phyloP scores from a whole-genome alignment of 2,888 invertebrate genomes.

The Apoda limacodes region DNA sequence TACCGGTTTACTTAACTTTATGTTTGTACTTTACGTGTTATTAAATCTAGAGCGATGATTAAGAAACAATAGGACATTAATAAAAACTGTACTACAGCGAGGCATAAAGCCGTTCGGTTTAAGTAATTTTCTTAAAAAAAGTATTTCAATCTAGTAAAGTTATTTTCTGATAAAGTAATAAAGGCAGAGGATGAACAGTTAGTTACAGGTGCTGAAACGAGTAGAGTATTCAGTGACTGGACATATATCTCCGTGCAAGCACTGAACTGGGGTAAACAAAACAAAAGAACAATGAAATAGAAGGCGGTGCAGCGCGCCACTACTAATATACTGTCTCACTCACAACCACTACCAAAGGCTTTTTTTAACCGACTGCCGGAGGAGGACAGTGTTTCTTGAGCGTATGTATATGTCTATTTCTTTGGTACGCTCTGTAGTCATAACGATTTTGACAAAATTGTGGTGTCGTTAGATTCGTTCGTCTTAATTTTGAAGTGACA shows the following conservation, averaged over 20 bases:
- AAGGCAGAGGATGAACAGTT: slow-evolving; percentile 11
- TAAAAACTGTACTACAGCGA: slow-evolving; percentile 46
- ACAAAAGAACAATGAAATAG: slow-evolving; percentile 51
- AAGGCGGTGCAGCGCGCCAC: slow-evolving; percentile 38
- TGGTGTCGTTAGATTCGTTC: too few species aligned
- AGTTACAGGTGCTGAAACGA: slow-evolving; percentile 31
- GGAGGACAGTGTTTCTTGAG: too few species aligned
- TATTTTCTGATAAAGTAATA: too few species aligned
- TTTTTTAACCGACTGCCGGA: slow-evolving; percentile 22
- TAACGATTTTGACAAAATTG: too few species aligned
- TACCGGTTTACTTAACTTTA: slow-evolving; percentile 45
- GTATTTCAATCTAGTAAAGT: too few species aligned
- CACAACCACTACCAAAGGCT: slow-evolving; percentile 29
- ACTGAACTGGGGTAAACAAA: slow-evolving; percentile 39
- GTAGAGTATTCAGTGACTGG: slow-evolving; percentile 23
- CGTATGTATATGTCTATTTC: too few species aligned
- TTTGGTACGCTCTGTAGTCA: too few species aligned
- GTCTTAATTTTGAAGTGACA: too few species aligned
- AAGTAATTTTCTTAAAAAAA: slow-evolving; percentile 33
- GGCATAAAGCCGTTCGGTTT: slow-evolving; percentile 49
- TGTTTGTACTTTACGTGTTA: slow-evolving; percentile 55
- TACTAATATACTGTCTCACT: slow-evolving; percentile 40
- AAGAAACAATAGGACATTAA: slow-evolving; percentile 63
- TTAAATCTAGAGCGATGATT: slow-evolving; percentile 54
- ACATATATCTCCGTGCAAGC: slow-evolving; percentile 39